Evolutionary conservation across 2,888 invertebrate species (phyloP).

Genomic region (Heteropelma amictum): DNA sequence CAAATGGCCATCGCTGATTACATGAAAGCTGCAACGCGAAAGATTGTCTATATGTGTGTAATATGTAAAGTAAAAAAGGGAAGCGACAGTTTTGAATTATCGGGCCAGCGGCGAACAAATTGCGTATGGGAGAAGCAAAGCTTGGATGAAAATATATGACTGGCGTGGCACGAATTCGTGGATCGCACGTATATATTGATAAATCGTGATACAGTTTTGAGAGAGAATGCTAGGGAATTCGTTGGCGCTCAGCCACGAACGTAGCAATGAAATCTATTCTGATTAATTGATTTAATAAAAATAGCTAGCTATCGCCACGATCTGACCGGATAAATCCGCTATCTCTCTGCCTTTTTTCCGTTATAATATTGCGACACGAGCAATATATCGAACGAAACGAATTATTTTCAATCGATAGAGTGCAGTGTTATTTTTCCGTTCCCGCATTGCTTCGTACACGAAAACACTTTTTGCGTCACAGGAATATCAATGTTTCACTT

Average conservation of each 20-base stretch:
- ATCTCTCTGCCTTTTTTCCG: slow-evolving; percentile 6
- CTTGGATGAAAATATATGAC: neutral
- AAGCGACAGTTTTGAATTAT: neutral
- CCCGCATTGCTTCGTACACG: neutral
- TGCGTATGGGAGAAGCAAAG: neutral
- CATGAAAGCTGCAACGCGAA: neutral
- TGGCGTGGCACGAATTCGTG: slow-evolving; percentile 9
- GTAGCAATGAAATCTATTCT: slow-evolving; percentile 59
- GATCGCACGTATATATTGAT: slow-evolving; percentile 5
- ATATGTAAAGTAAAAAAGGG: neutral
- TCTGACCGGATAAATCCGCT: slow-evolving; percentile 50
- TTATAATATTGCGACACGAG: slow-evolving; percentile 21
- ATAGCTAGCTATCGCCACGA: slow-evolving; percentile 27
- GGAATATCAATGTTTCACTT: too few species aligned
- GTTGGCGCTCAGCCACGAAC: slow-evolving; percentile 46
- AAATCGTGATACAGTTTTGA: neutral
- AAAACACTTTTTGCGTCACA: too few species aligned
- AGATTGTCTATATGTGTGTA: neutral
- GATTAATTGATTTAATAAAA: slow-evolving; percentile 59
- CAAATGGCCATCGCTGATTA: neutral
- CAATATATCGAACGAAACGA: slow-evolving; percentile 12
- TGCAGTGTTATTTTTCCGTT: too few species aligned
- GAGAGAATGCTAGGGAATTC: neutral
- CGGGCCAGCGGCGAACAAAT: neutral
- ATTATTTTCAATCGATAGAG: slow-evolving; percentile 26